A percentile compares a stretch with the other conserved stretches of the same genome.
Evolutionary conservation across 1,140 invertebrate genomes (phyloP).

Genomic region (Homarus americanus): DNA sequence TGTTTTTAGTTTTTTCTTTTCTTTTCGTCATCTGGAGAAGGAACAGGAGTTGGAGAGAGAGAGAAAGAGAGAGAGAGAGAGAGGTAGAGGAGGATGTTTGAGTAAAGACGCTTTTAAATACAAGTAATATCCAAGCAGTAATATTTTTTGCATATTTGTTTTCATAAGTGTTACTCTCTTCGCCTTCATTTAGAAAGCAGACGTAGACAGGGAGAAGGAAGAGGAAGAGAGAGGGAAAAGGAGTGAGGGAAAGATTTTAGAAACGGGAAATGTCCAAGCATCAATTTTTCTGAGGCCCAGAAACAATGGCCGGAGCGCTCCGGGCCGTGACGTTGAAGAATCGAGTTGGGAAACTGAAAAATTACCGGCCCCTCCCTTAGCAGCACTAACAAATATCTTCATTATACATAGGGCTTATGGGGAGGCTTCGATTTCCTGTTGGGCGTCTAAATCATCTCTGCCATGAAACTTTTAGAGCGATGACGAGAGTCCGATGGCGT

Average conservation of each 20-base stretch:
- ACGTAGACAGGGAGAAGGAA: neutral
- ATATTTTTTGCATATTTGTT: too few species aligned
- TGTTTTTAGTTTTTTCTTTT: too few species aligned
- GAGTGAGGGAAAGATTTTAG: neutral
- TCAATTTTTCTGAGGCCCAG: constrained; percentile 56
- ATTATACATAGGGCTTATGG: constrained; percentile 72
- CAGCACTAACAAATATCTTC: constrained; percentile 72
- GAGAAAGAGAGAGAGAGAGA: neutral
- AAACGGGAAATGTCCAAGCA: constrained; percentile 39
- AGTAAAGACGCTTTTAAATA: too few species aligned
- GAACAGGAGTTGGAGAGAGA: neutral
- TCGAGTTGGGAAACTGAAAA: constrained; percentile 65
- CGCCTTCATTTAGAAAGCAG: too few species aligned
- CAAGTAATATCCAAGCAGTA: too few species aligned
- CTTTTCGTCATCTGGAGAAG: too few species aligned
- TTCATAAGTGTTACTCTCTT: too few species aligned
- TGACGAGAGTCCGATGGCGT: constrained; percentile 13
- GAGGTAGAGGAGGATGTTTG: neutral
- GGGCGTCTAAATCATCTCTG: constrained; percentile 51
- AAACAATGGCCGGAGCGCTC: constrained; percentile 14
- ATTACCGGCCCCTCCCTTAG: constrained; percentile 57
- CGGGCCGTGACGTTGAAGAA: constrained; percentile 53
- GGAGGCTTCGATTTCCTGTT: constrained; percentile 68
- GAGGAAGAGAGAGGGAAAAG: constrained; percentile 14
- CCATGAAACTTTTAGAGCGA: constrained; percentile 59